Base-by-base conservation (phyloP, 2,888 invertebrate genomes). In the Pegoplata infirma region DNA sequence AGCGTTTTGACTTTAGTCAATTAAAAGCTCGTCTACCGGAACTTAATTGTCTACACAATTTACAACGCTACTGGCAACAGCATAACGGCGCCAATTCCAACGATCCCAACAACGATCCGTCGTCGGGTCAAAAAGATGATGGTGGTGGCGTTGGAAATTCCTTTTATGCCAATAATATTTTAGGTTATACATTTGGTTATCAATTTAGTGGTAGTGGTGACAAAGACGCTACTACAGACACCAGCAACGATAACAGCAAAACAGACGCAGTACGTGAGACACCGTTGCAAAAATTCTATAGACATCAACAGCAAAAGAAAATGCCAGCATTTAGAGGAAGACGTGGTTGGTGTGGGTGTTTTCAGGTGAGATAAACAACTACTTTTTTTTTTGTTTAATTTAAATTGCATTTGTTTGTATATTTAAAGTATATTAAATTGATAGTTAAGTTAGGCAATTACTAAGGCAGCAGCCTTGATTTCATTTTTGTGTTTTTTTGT, bases 281-380 rank as follows among this genome's bases (percentile, higher is more conserved):
- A 40, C 89, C 89, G 32, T 83, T 89, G 28, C 90, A 90, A 82
- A 88, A 88, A 61, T 90, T 89, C 84, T 90, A 90, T 81, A 83
- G 89, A 16, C 87, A 87, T 66, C 90, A 89, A 80, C 89, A 90
- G 78, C 88, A 89, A 79, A 88, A 87, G 78, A 90, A 90, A 84
- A 93, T 94, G 94, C 94, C 94, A 88, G 94, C 94, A 23, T 90
- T 90, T 79, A 84, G 90, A 10, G 90, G 94, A 80, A 91, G 92
- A 85, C 91, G 93, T 86, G 90, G 87, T 74, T 92, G 92, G 92
- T 96, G 96, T 92, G 95, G 96, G 85, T 96, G 96, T 87, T 91
- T 96, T 82, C 95, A 96, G 92, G 96, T 96, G 88, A 91, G 46
- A 6, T 44, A 55, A n/a, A n/a, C n/a, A n/a, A 47, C 16, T 8